These are phyloP conservation scores for Solen grandis DNA, from an alignment of 1,140 invertebrate genomes.

Conservation along the genomic window DNA sequence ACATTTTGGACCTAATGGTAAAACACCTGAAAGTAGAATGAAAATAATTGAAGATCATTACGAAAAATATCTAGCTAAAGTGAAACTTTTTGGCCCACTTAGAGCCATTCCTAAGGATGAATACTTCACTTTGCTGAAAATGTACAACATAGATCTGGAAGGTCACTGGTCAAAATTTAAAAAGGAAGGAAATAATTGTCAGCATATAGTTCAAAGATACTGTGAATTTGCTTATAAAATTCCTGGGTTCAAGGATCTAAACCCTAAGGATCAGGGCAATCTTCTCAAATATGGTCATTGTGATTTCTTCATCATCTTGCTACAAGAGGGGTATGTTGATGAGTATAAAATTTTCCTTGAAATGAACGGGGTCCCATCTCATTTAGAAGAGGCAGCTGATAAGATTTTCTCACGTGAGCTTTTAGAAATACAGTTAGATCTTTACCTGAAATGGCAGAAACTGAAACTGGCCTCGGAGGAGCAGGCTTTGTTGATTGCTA, in stretches of 20 bases:
- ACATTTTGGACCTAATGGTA: conserved; percentile 38
- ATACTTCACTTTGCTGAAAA: conserved; percentile 45
- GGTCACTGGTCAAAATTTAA: conserved; percentile 43
- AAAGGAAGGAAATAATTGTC: conserved; percentile 35
- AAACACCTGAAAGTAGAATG: conserved; percentile 26
- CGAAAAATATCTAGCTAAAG: conserved; percentile 37
- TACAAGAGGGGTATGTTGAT: conserved; percentile 50
- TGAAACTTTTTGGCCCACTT: conserved; percentile 42
- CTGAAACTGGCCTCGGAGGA: conserved; percentile 25
- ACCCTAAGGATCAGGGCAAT: conserved; percentile 34
- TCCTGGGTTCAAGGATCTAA: conserved; percentile 39
- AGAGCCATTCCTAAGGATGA: conserved; percentile 50
- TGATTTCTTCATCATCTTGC: conserved; percentile 54
- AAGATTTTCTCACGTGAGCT: conserved; percentile 46
- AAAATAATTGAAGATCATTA: conserved; percentile 52
- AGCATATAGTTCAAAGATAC: conserved; percentile 39
- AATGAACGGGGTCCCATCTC: conserved; percentile 41
- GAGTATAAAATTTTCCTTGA: conserved; percentile 33
- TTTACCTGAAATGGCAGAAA: conserved; percentile 37
- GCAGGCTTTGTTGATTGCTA: conserved; percentile 33
- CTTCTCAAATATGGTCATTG: conserved; percentile 47
- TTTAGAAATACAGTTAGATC: conserved; percentile 25
- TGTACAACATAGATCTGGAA: conserved; percentile 48
- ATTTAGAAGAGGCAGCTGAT: conserved; percentile 52
- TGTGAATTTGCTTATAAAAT: conserved; percentile 49